phyloP scores from a whole-genome alignment of 92 coral and sea anemone species.

The Heteractis magnifica region DNA sequence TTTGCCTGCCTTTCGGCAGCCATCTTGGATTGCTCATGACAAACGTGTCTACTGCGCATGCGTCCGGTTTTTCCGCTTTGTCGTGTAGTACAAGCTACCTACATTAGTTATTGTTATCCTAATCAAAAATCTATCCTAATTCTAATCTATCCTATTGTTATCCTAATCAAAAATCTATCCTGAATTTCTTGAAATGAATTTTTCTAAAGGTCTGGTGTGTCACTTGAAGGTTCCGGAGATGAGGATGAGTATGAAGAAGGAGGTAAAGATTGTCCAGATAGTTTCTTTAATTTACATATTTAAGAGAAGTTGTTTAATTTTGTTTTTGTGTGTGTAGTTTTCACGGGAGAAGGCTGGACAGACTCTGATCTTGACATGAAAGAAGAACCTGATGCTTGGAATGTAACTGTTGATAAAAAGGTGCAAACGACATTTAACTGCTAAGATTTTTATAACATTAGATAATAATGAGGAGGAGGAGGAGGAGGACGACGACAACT shows the following conservation, averaged over 20 bases:
- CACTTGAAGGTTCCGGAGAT: slow-evolving; percentile 79
- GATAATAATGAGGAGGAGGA: too few species aligned
- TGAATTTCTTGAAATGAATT: background rate
- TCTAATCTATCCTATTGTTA: background rate
- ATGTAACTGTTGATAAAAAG: slow-evolving; percentile 85
- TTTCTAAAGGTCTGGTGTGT: slow-evolving; percentile 34
- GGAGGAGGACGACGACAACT: too few species aligned
- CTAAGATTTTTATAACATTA: background rate
- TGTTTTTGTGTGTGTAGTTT: background rate
- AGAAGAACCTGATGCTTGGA: slow-evolving; percentile 98
- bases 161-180: background rate
- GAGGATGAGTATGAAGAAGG: slow-evolving; percentile 74
- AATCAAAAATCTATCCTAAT: background rate
- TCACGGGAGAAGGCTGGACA: slow-evolving; percentile 40
- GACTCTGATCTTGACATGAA: slow-evolving; percentile 93
- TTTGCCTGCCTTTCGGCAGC: too few species aligned
- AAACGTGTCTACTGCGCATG: too few species aligned
- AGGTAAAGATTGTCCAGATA: slow-evolving; percentile 24
- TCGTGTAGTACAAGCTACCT: background rate
- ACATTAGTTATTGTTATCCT: background rate
- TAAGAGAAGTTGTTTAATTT: too few species aligned
- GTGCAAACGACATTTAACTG: slow-evolving; percentile 22
- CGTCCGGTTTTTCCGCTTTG: too few species aligned
- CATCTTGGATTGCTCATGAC: too few species aligned
- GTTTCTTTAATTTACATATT: background rate